Base-by-base conservation (phyloP, 1,140 invertebrate genomes). In the Zaprionus africanus region DNA sequence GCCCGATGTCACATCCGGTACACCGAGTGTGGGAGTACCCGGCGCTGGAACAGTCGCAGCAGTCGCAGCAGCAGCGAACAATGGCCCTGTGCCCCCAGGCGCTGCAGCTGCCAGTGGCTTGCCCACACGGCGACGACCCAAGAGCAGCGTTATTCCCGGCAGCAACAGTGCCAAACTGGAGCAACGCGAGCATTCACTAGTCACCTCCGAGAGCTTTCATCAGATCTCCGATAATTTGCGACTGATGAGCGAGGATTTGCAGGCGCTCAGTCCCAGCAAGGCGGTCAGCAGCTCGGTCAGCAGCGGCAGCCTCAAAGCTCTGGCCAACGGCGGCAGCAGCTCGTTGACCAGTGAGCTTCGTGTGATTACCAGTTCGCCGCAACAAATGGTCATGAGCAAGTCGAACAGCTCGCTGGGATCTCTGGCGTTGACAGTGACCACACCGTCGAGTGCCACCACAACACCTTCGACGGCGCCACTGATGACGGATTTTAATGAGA, bases 221-320 rank as follows among this genome's bases (percentile, higher is more conserved):
- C 92, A 93, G 56, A 92, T 93, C 41, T 93, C 92, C 12, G 92
- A 93, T 54, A 93, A 93, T 53, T 56, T 93, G 38, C 79, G 92
- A 6, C 57, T 93, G 5, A 92, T 93, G 91, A 93, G 91, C 70
- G 91, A 93, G 70, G 92, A 93, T 38, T 51, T 93, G 49, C 91
- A 93, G 66, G 87, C 92, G 1, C 62, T 93, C 24, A 93, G 90
- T 77, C 92, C 92, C 9, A 92, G 83, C 60, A 92, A 84, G n/a
- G 88, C 75, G 15, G 76, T 78, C 15, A 78, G 79, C 51, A 81
- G 66, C 24, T 88, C 85, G 6, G 63, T 76, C 41, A 90, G 87
- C 72, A 90, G 76, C 22, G 81, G 81, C 34, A 91, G 81, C 12
- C 78, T 92, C 2, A 92, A 92, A 54, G 58, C 75, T 0, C 22